Evolutionary conservation across 2,113 vertebrate species (phyloP).

Genomic region (Oreochromis spilurus): DNA sequence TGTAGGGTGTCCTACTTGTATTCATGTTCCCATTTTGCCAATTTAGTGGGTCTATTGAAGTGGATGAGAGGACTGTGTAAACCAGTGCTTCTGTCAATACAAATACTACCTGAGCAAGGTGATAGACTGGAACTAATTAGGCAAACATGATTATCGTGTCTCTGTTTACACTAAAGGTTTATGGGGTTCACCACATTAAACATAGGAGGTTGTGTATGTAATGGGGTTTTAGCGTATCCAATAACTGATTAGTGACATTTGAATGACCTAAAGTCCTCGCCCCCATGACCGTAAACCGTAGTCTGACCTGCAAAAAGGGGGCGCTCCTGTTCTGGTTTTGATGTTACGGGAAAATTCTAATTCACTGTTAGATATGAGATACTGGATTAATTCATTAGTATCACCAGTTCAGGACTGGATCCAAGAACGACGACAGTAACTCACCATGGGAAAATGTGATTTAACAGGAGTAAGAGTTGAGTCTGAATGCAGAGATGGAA

Average conservation of each 20-base stretch:
- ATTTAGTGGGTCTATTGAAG: background rate
- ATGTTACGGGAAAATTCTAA: background rate
- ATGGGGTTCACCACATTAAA: background rate
- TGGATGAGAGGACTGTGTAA: background rate
- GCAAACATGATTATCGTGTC: background rate
- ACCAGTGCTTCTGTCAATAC: background rate
- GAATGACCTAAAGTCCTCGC: background rate
- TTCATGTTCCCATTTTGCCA: background rate
- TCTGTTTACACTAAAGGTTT: background rate
- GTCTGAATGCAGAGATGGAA: background rate
- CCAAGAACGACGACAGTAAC: background rate
- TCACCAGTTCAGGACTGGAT: background rate
- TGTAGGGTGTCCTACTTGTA: background rate
- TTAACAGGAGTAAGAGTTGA: background rate
- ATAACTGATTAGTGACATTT: background rate
- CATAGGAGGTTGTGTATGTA: background rate
- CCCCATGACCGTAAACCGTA: background rate
- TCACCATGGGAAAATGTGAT: background rate
- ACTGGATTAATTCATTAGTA: background rate
- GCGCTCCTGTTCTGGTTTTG: background rate
- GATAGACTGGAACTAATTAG: background rate
- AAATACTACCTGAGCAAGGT: background rate
- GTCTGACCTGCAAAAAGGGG: background rate
- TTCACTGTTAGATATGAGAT: background rate
- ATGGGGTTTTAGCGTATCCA: rapidly evolving